These are phyloP conservation scores for Ascaphus truei DNA, from an alignment of 2,113 vertebrate genomes.

Conservation along the genomic window DNA sequence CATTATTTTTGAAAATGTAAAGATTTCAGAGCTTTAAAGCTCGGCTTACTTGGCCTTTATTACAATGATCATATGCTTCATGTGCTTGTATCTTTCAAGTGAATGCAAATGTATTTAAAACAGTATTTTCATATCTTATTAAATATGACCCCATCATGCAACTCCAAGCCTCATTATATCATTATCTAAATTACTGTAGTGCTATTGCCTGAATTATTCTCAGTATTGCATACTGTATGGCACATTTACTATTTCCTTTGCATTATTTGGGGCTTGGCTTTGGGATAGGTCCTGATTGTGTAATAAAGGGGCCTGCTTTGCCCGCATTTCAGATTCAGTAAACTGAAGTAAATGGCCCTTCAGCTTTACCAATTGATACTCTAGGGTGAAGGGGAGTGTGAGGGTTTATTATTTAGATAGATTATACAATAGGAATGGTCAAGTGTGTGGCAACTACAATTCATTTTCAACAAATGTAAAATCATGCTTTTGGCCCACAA, in stretches of 20 bases:
- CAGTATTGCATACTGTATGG: background rate
- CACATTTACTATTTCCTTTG: slow-evolving; percentile 11
- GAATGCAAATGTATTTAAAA: slow-evolving; percentile 2
- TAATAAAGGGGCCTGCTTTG: background rate
- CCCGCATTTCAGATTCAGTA: slow-evolving; percentile 15
- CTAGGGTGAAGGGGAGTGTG: too few relatives aligned
- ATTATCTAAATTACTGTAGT: background rate
- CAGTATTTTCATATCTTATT: slow-evolving; percentile 20
- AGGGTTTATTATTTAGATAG: background rate
- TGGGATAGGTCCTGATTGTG: background rate
- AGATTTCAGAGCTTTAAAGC: too few relatives aligned
- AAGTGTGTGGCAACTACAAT: too few relatives aligned
- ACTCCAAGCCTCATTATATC: slow-evolving; percentile 2
- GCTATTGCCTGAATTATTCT: background rate
- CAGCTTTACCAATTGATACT: slow-evolving; percentile 7
- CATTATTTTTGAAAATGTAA: too few relatives aligned
- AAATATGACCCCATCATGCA: slow-evolving; percentile 11
- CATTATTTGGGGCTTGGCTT: background rate
- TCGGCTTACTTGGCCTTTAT: too few relatives aligned
- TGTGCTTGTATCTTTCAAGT: slow-evolving; percentile 3
- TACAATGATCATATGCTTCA: slow-evolving; percentile 1
- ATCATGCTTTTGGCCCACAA: too few relatives aligned
- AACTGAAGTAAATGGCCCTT: slow-evolving; percentile 32
- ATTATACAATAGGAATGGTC: too few relatives aligned
- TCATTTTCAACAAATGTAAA: too few relatives aligned